Base-by-base conservation (phyloP, 2,888 invertebrate species). In the Anaspis maculata region DNA sequence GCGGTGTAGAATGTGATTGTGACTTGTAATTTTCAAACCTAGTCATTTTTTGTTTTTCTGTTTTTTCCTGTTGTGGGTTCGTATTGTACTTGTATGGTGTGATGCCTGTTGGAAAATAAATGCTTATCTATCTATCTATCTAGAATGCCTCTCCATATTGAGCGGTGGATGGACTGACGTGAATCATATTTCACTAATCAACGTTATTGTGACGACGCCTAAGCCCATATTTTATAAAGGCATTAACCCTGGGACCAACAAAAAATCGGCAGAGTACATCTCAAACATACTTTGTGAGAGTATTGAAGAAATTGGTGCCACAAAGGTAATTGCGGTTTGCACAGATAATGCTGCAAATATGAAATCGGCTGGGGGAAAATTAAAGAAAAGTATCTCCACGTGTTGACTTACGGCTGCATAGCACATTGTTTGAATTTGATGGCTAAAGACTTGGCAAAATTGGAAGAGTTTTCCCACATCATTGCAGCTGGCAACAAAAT, bases 291-390 rank as follows among this genome's bases (percentile, higher is more conserved):
- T 33, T n/a, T 21, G n/a, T 5, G 15, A 23, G 15, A 26, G 22
- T 24, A 34, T 37, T 9, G 25, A 33, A 19, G 13, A 13, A 4
- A 12, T 35, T 16, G 34, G 26, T 21, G 10, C 13, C 15, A 14
- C 21, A 2, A 37, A 37, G 15, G 25, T 37, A n/a, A 2, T 9
- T n/a, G n/a, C n/a, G n/a, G n/a, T n/a, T 14, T 19, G 34, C 3
- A 34, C 37, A 9, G 34, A 37, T 25, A 37, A 37, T 23, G 37
- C 34, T 10, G 10, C 15, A 3, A 34, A 30, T 21, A 37, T 35
- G 33, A 27, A 29, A 25, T 24, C 15, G 13, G 32, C 37, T 3
- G 33, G 37, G 33, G 15, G 9, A 7, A 15, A 16, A 32, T n/a
- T n/a, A n/a, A n/a, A 24, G 19, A 21, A 3, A 24, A 13, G 19